A percentile compares a stretch with the other conserved stretches of the same genome.
phyloP scores from a whole-genome alignment of 2,113 vertebrate genomes.

The Dipodomys merriami region DNA sequence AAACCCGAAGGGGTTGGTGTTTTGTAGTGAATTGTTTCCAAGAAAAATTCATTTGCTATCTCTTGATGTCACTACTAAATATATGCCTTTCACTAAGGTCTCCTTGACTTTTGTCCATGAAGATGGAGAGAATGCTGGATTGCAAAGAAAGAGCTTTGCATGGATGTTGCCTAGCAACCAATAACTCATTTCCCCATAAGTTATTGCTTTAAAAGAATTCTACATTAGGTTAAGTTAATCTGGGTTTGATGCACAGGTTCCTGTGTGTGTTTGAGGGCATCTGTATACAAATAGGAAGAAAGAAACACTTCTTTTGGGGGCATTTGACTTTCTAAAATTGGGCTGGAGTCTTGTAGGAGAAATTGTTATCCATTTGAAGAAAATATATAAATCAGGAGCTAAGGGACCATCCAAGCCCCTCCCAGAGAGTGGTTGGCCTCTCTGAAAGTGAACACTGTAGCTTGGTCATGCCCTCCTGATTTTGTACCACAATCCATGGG shows the following conservation, averaged over 20 bases:
- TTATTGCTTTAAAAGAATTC: constrained; percentile 79
- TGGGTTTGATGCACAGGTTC: constrained; percentile 67
- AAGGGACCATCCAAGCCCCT: background rate
- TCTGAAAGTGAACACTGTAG: background rate
- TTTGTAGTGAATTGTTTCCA: constrained; percentile 72
- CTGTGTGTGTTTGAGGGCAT: constrained; percentile 76
- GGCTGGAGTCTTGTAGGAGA: background rate
- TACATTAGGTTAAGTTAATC: constrained; percentile 80
- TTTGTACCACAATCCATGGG: background rate
- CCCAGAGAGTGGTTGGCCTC: background rate
- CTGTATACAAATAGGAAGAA: constrained; percentile 63
- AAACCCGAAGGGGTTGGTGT: constrained; percentile 70
- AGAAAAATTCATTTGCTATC: constrained; percentile 79
- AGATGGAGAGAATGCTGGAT: constrained; percentile 70
- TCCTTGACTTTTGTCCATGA: constrained; percentile 82
- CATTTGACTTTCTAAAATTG: background rate
- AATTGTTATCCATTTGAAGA: background rate
- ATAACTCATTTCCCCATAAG: constrained; percentile 74
- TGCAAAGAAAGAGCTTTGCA: constrained; percentile 77
- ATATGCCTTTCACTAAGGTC: constrained; percentile 79
- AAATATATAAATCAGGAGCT: background rate
- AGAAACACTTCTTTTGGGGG: constrained; percentile 60
- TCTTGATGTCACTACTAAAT: constrained; percentile 83
- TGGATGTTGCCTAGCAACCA: constrained; percentile 86
- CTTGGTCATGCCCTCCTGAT: background rate